Base-by-base conservation (phyloP, 2,113 vertebrate species). In the Pholis gunnellus region DNA sequence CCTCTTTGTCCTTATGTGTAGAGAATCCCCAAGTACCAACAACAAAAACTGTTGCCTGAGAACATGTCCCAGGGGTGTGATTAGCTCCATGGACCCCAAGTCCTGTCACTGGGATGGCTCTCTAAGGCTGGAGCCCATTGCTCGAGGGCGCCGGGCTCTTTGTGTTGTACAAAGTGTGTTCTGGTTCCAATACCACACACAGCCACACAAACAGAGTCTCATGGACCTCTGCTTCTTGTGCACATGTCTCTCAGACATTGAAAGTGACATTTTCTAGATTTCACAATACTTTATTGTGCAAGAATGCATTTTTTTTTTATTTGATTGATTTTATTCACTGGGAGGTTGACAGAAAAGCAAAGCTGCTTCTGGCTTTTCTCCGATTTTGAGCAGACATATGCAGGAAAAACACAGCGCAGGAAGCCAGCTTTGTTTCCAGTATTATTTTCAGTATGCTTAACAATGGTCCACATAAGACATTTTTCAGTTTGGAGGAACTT, bases 11-110 rank as follows among this genome's bases (percentile, higher is more conserved):
- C 78, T 84, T 67, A 59, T 86, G 87, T 74, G 81, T 74, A 48
- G 71, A 89, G 88, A 89, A 91, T 90, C 76, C 81, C 68, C 59
- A 65, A 88, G 88, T 72, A 88, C 80, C 81, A 86, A 81, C 84
- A 89, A 88, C 61, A 85, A 60, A 87, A 82, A 83, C 15, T 82
- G 82, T 73, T 83, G 87, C 75, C 91, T 61, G 75, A 86, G 87
- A 91, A 88, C 66, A 22, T 10, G 56, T 93, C 91, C 91, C 91
- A 70, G 38, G 88, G 91, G 92, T 83, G 89, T 84, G 91, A 94
- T 94, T 94, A 94, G 88, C 86, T 88, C 83, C 72, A 79, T 27
- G 87, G 84, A 89, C 90, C 85, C 85, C 74, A 1, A 14, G 83
- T 68, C 78, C 79, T 87, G 82, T 89, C 85, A 73, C 77, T 42